Evolutionary conservation across 2,797 vertebrate genomes (phyloP).

Genomic region (Garrulus glandarius): DNA sequence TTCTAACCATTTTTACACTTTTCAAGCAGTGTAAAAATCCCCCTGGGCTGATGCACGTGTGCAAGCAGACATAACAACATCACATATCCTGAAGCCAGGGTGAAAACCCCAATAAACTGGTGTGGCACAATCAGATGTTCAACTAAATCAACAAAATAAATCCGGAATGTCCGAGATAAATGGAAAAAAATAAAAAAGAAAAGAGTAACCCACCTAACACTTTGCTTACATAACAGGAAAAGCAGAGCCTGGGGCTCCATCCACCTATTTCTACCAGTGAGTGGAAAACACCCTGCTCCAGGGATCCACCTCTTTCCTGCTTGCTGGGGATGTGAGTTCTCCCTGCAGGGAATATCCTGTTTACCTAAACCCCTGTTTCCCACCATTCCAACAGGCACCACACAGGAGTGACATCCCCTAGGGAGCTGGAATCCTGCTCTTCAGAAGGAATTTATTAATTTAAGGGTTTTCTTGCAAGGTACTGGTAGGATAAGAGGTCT

Average conservation of each 20-base stretch:
- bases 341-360: slow-evolving; percentile 29
- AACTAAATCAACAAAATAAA: neutral
- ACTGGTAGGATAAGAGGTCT: neutral
- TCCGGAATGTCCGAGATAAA: accelerated
- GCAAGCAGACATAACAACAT: neutral
- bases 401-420: neutral
- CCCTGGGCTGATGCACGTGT: accelerated
- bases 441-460: neutral
- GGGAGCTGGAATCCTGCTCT: neutral
- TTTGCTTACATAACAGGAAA: slow-evolving; percentile 46
- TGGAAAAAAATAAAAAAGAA: neutral
- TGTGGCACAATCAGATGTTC: neutral
- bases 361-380: neutral
- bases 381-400: neutral
- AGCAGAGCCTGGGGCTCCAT: neutral
- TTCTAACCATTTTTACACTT: neutral
- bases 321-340: neutral
- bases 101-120: neutral
- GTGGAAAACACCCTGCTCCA: slow-evolving; percentile 8
- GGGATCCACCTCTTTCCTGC: slow-evolving; percentile 37
- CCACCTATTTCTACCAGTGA: neutral
- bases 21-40: neutral
- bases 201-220: neutral
- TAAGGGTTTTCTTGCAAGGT: neutral
- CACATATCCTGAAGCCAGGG: neutral